A percentile compares a stretch with the other conserved stretches of the same genome.
Conservation (phyloP, 1,140 invertebrate species). For the Trichogramma pretiosum region DNA sequence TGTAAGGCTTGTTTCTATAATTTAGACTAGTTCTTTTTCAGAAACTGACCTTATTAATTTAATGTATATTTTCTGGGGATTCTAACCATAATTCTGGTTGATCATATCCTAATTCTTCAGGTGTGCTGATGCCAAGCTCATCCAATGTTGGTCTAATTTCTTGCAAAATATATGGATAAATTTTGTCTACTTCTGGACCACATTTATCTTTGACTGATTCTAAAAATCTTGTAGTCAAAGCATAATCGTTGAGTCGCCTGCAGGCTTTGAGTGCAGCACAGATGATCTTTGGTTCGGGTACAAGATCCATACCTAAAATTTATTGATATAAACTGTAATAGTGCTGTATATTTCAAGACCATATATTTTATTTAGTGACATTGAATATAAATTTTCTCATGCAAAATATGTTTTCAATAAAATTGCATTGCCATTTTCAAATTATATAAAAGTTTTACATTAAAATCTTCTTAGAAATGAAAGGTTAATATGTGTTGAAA, state of each 20-base stretch:
- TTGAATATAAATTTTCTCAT: too few relatives aligned
- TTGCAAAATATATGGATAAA: constrained; percentile 88
- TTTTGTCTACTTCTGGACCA: constrained; percentile 64
- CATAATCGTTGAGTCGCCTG: constrained; percentile 87
- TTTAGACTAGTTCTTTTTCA: constrained; percentile 18
- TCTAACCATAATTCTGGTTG: constrained; percentile 87
- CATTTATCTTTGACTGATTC: constrained; percentile 89
- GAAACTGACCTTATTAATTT: constrained; percentile 20
- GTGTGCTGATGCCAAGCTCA: constrained; percentile 88
- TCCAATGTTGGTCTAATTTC: constrained; percentile 87
- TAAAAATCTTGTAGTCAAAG: constrained; percentile 83
- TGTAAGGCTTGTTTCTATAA: constrained; percentile 12
- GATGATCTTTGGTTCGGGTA: constrained; percentile 92
- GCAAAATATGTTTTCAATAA: too few relatives aligned
- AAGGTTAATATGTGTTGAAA: too few relatives aligned
- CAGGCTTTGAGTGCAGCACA: constrained; percentile 87
- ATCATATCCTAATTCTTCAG: constrained; percentile 93
- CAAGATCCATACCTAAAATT: constrained; percentile 84
- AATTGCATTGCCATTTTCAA: constrained; percentile 11
- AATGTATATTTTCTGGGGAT: constrained; percentile 61
- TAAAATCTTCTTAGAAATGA: too few relatives aligned
- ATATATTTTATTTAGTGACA: too few relatives aligned
- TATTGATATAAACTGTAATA: too few relatives aligned
- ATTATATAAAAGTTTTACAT: constrained; percentile 10
- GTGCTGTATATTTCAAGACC: too few relatives aligned